Evolutionary conservation across 1,140 invertebrate species (phyloP), one percentile per base, ranked within the genome.

Genomic region (Philotrypesis tridentata): DNA sequence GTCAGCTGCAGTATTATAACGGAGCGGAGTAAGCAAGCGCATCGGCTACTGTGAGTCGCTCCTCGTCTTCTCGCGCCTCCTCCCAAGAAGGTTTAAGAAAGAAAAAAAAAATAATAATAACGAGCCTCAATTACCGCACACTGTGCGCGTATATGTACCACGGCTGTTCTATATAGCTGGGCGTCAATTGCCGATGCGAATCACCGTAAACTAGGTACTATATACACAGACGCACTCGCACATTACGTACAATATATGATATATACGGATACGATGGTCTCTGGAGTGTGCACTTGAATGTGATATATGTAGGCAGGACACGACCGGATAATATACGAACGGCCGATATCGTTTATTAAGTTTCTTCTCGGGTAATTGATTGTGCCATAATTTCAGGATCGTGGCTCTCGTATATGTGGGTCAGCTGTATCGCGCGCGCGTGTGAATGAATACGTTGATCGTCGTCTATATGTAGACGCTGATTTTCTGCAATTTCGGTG

Each of bases 91-190:
- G 55, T 21, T 61, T 40, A 72, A 77, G 65, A 73, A 61, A n/a
- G n/a, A n/a, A n/a, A n/a, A n/a, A n/a, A n/a, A n/a, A n/a, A n/a
- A n/a, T n/a, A n/a, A n/a, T n/a, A n/a, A 43, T 31, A 73, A 73
- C 55, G 71, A 73, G 55, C 33, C 14, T 73, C 78, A 80, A 80
- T 80, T 72, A n/a, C n/a, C n/a, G 37, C 7, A 71, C 43, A 12
- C 43, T 21, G 7, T n/a, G n/a, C n/a, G n/a, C n/a, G n/a, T n/a
- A n/a, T n/a, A n/a, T n/a, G n/a, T n/a, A n/a, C n/a, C n/a, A n/a
- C n/a, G n/a, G n/a, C n/a, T n/a, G n/a, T n/a, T n/a, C 73, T 37
- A 21, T 37, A 43, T 74, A 9, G 9, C 43, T 27, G 29, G 61
- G 40, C 67, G 43, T 80, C 71, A 55, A 73, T 74, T 68, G 55